These are phyloP conservation scores for Buceros bicornis DNA, from an alignment of 2,797 vertebrate species.

Conservation along the genomic window DNA sequence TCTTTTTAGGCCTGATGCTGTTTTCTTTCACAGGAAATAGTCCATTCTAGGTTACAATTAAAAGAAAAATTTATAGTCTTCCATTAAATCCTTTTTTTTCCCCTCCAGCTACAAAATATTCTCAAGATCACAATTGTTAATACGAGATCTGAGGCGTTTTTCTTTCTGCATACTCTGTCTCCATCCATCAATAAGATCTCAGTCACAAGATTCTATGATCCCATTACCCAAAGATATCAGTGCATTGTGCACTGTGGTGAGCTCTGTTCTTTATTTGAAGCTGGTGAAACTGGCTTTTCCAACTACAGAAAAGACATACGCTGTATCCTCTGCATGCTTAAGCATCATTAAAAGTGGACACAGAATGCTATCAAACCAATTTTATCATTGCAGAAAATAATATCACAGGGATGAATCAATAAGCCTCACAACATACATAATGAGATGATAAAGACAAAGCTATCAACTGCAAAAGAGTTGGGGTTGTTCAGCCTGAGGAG, in stretches of 20 bases:
- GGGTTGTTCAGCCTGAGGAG: background rate
- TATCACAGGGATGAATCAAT: constrained; percentile 44
- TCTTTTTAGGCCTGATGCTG: background rate
- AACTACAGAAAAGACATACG: background rate
- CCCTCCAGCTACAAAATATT: background rate
- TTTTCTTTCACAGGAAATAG: background rate
- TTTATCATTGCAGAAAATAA: constrained; percentile 51
- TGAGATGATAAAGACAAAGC: constrained; percentile 53
- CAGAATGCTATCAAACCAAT: constrained; percentile 50
- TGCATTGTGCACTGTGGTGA: constrained; percentile 56
- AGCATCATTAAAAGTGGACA: constrained; percentile 1
- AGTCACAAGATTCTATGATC: constrained; percentile 55
- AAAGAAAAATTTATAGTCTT: background rate
- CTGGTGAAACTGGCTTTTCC: constrained; percentile 25
- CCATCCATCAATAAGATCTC: constrained; percentile 55
- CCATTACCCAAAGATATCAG: constrained; percentile 53
- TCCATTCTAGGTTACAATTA: background rate
- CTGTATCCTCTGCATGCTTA: constrained; percentile 26
- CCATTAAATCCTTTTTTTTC: background rate
- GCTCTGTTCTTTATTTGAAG: constrained; percentile 64
- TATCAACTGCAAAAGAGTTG: background rate
- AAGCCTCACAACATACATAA: constrained; percentile 33
- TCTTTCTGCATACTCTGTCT: constrained; percentile 15
- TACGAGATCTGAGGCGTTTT: background rate
- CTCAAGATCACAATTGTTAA: background rate